A percentile compares a stretch with the other conserved stretches of the same genome.
phyloP scores from a whole-genome alignment of 2,888 invertebrate species.

The Parthenolecanium corni region DNA sequence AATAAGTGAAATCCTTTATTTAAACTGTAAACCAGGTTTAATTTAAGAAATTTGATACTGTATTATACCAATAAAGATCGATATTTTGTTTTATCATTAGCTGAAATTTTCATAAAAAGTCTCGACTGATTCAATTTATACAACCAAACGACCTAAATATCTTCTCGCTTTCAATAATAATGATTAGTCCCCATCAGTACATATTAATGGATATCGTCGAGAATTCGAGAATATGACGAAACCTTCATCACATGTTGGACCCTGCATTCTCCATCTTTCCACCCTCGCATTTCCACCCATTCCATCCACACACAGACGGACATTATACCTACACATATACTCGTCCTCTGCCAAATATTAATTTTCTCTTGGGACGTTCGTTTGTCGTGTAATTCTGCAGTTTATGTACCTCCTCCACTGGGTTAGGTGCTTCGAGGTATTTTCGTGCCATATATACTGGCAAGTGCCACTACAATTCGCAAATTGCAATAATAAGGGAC shows the following conservation, averaged over 20 bases:
- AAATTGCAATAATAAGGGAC: constrained; percentile 19
- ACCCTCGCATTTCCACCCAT: neutral
- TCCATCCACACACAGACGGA: neutral
- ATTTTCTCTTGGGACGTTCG: constrained; percentile 3
- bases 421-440: neutral
- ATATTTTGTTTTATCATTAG: neutral
- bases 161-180: neutral
- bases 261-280: too few species aligned
- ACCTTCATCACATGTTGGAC: too few species aligned
- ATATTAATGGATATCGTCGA: too few species aligned
- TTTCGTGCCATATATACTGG: neutral
- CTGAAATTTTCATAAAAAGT: neutral
- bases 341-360: constrained; percentile 20
- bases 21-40: too few species aligned
- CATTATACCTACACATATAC: too few species aligned
- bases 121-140: neutral
- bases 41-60: too few species aligned
- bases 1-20: too few species aligned
- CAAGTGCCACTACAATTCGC: constrained; percentile 4
- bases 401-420: neutral
- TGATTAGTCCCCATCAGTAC: too few species aligned
- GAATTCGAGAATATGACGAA: too few species aligned
- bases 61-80: too few species aligned
- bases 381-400: neutral
- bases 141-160: too few species aligned